Evolutionary conservation across 2,113 vertebrate genomes (phyloP).

Genomic region (cat (Felis catus)): DNA sequence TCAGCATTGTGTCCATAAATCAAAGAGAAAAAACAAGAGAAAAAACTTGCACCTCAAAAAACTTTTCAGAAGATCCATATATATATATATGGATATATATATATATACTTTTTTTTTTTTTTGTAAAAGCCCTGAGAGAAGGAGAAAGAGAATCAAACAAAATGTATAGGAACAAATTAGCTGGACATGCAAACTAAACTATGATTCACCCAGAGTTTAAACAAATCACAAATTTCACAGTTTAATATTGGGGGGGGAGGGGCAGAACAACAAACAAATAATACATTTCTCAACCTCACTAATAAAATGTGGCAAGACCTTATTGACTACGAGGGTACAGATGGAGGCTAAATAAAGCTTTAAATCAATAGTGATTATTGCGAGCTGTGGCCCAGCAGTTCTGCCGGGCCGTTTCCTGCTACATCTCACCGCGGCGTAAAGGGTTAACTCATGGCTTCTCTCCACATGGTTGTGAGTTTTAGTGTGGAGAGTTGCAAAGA

Average conservation of each 20-base stretch:
- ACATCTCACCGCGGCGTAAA: constrained; percentile 88
- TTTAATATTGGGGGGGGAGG: constrained; percentile 89
- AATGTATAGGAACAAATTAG: constrained; percentile 90
- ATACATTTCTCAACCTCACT: constrained; percentile 88
- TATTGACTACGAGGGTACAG: constrained; percentile 87
- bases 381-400: constrained; percentile 84
- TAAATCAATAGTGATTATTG: constrained; percentile 95
- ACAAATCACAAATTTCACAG: constrained; percentile 97
- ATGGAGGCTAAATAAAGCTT: constrained; percentile 96
- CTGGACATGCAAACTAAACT: constrained; percentile 97
- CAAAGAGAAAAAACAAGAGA: constrained; percentile 64
- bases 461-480: constrained; percentile 85
- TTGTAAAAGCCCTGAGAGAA: constrained; percentile 97
- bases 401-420: constrained; percentile 82
- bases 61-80: constrained; percentile 86
- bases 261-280: constrained; percentile 80
- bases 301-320: constrained; percentile 90
- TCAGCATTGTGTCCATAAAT: constrained; percentile 87
- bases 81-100: constrained; percentile 35
- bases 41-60: constrained; percentile 90
- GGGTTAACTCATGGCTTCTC: constrained; percentile 92
- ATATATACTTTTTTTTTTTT: constrained; percentile 65
- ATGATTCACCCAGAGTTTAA: constrained; percentile 96
- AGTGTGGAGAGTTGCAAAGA: constrained; percentile 90
- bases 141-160: constrained; percentile 88